Base-by-base conservation (phyloP, 2,888 invertebrate species). In the Seira sanloemensis region DNA sequence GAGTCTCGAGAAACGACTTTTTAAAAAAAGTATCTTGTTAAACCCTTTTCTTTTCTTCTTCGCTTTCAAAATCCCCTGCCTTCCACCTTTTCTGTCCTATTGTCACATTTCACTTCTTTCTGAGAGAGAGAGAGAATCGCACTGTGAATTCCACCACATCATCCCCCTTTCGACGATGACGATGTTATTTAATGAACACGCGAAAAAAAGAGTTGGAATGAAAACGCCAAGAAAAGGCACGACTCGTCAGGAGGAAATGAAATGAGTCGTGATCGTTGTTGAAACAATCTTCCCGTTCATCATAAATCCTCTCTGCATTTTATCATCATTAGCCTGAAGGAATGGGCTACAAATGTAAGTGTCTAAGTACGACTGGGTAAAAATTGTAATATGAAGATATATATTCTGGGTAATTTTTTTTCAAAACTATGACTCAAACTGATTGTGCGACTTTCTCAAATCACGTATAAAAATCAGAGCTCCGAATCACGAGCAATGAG, bases 251-350 rank as follows among this genome's bases (percentile, higher is more conserved):
- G 21, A 62, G 21, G 62, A 62, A 62, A 62, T 62, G 21, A 12
- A 23, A 62, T 9, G 62, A 62, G 62, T 62, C 62, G 62, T 62
- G 62, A 62, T 62, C 62, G 21, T 23, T 9, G 21, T 21, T 21
- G 62, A 62, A 62, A 62, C 62, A 50, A 50, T 50, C 50, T 50
- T n/a, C 2, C 18, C n/a, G 7, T 62, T 62, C 62, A 62, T 62
- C 62, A 62, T 62, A n/a, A 23, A 62, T 62, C 21, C 62, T 23
- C 62, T 21, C 62, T 62, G 2, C 62, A 62, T 21, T 62, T 58
- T 5, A 7, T 62, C 62, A 62, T 62, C 62, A 23, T 21, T 2
- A 62, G 4, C 58, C 7, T 58, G 2, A 62, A 12, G n/a, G 4
- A 19, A 23, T 62, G 21, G 18, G 7, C 23, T 19, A 2, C 21